Percentiles rank a stretch among this genome's conserved stretches.
Conservation (phyloP, 2,113 vertebrate genomes). For the Cololabis saira region DNA sequence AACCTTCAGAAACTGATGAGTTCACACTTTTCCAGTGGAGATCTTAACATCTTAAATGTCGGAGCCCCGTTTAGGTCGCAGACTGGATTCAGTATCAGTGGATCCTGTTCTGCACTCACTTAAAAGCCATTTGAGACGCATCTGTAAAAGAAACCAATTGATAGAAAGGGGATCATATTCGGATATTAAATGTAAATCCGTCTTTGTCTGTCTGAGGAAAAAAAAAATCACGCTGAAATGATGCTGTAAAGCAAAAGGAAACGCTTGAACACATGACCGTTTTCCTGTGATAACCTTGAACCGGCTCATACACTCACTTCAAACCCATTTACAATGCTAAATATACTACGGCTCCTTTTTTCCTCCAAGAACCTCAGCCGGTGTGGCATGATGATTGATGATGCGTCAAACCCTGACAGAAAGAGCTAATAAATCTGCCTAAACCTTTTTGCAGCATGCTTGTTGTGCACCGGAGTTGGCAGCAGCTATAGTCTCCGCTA, state of each 20-base stretch:
- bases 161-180: conserved; percentile 71
- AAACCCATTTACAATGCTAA: conserved; percentile 32
- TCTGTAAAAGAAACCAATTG: conserved; percentile 72
- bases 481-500: conserved; percentile 6
- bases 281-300: conserved; percentile 14
- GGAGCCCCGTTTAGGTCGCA: conserved; percentile 42
- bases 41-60: conserved; percentile 70
- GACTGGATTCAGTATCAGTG: conserved; percentile 66
- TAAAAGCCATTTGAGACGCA: conserved; percentile 63
- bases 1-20: conserved; percentile 66
- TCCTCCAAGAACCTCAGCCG: conserved; percentile 28
- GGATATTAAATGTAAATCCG: conserved; percentile 42
- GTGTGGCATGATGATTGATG: conserved; percentile 49
- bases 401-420: conserved; percentile 39
- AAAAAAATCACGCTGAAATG: conserved; percentile 6
- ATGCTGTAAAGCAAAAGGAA: conserved; percentile 1
- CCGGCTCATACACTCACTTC: conserved; percentile 22
- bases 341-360: conserved; percentile 27
- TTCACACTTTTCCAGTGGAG: conserved; percentile 71
- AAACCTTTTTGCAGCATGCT: conserved; percentile 27
- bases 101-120: conserved; percentile 31
- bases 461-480: conserved; percentile 33
- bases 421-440: conserved; percentile 52
- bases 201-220: conserved; percentile 32
- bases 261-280: not conserved